Evolutionary conservation across 2,797 vertebrate genomes (phyloP).

Genomic region (Moxostoma hubbsi): DNA sequence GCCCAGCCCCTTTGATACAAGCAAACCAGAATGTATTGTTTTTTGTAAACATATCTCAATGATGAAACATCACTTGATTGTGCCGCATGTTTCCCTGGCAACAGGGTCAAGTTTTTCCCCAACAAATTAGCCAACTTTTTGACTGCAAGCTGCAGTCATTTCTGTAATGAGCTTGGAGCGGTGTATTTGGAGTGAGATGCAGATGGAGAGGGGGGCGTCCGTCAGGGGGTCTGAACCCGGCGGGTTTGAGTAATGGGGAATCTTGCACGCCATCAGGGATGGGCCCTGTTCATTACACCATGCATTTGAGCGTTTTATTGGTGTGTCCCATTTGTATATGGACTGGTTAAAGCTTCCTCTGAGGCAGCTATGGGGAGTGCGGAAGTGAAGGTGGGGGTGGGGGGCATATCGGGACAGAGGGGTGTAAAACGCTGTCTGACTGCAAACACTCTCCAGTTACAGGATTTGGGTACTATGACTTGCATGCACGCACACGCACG

Average conservation of each 20-base stretch:
- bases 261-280: conserved; percentile 47
- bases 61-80: conserved; percentile 64
- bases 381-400: background rate
- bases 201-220: conserved; percentile 31
- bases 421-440: conserved; percentile 78
- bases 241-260: conserved; percentile 33
- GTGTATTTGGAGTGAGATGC: conserved; percentile 15
- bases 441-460: conserved; percentile 58
- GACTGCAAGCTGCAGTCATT: conserved; percentile 3
- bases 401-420: conserved; percentile 54
- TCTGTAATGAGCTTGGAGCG: conserved; percentile 12
- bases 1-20: conserved; percentile 65
- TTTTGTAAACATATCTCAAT: conserved; percentile 69
- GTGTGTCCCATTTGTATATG: conserved; percentile 48
- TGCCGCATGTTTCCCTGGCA: conserved; percentile 68
- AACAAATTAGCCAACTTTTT: conserved; percentile 46
- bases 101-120: conserved; percentile 69
- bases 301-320: conserved; percentile 55
- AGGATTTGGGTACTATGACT: conserved; percentile 40
- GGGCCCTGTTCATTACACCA: conserved; percentile 41
- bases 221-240: background rate
- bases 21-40: conserved; percentile 77
- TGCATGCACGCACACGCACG: conserved; percentile 19
- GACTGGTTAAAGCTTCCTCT: conserved; percentile 61
- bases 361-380: conserved; percentile 27